Base-by-base conservation (phyloP, 2,797 vertebrate genomes). In the Periparus ater region DNA sequence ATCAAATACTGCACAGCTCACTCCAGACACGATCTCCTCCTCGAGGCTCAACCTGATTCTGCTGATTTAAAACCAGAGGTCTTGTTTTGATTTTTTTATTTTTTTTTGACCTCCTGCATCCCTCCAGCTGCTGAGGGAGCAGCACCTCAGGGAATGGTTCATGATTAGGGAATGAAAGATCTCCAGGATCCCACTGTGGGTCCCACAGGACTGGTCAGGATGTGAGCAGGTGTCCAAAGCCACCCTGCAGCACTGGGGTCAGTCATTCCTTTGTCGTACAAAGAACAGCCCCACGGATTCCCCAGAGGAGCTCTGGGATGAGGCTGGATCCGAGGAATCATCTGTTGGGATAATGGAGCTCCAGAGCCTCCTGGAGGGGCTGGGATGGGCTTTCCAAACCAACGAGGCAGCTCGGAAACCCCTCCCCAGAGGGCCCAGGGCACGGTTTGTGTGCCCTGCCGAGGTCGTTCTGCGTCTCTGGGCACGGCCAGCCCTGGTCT, bases 281-380 rank as follows among this genome's bases (percentile, higher is more conserved):
- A 27, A 50, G 23, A 57, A 4, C 27, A 70, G 30, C 67, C 51
- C 55, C 40, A 3, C 0, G 22, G 25, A 36, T 23, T 62, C 44
- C 16, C 7, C 44, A 15, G 2, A 6, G 57, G 19, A 34, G 25
- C 36, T n/a, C 45, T 12, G 32, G 47, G 36, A 42, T 14, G 45
- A n/a, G 32, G 22, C 21, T 50, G 34, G 44, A 8, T 13, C 9
- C 10, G 25, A 60, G 32, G 21, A n/a, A n/a, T 2, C 1, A 0
- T 30, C 44, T 16, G 3, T 6, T 45, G 76, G 9, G 74, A 16
- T 20, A 21, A 25, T 2, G 16, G 61, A 55, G 36, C 58, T 91
- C 36, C 81, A 34, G 68, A 91, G 32, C 63, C 34, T 87, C 75
- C 60, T 48, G 36, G n/a, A 74, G 40, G 8, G 47, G 11, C 20